phyloP scores from a whole-genome alignment of 2,113 vertebrate genomes.

The Gavia stellata region DNA sequence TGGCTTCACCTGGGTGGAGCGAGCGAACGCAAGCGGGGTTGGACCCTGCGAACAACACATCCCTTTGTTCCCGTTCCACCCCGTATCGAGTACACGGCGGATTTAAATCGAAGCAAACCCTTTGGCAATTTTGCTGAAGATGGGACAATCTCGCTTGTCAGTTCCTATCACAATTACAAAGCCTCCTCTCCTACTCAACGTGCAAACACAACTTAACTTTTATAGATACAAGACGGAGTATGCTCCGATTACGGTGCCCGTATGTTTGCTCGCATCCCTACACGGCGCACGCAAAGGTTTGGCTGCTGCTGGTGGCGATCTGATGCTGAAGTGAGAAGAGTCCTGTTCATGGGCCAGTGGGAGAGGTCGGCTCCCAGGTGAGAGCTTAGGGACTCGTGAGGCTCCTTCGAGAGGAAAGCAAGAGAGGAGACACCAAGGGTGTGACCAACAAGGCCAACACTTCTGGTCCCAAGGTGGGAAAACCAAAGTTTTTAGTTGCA shows the following conservation, averaged over 20 bases:
- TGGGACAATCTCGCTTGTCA: neutral
- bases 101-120: neutral
- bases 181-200: neutral
- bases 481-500: neutral
- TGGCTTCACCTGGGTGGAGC: neutral
- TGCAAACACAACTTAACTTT: neutral
- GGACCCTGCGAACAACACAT: neutral
- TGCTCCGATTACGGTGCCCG: neutral
- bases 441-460: neutral
- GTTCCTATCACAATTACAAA: neutral
- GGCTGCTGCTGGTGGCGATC: neutral
- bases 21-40: neutral
- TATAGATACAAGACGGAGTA: neutral
- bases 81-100: neutral
- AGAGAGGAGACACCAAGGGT: neutral
- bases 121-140: neutral
- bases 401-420: neutral
- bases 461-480: neutral
- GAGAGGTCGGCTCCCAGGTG: neutral
- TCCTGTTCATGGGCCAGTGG: neutral
- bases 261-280: neutral
- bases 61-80: neutral
- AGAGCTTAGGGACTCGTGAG: neutral
- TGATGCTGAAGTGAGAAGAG: neutral
- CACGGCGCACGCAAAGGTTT: neutral